phyloP scores from a whole-genome alignment of 2,888 invertebrate genomes.

The Meiosimyza decipiens region DNA sequence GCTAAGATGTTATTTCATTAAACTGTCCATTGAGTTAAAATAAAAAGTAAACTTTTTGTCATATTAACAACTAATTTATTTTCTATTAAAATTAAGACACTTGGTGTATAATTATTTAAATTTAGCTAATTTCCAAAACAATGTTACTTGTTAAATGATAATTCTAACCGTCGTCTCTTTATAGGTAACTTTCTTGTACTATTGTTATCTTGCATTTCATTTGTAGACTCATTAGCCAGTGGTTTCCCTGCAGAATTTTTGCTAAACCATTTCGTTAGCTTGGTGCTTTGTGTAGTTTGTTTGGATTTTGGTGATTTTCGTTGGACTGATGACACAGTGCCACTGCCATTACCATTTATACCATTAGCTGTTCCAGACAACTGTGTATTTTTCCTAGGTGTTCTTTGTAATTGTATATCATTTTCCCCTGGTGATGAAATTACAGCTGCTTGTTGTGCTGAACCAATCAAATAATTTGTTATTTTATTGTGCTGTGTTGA shows the following conservation, averaged over 20 bases:
- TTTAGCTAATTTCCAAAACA: not conserved
- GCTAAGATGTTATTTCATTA: not conserved
- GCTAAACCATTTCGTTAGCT: slow-evolving; percentile 61
- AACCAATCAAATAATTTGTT: slow-evolving; percentile 61
- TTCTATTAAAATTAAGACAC: too few relatives aligned
- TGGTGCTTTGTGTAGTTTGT: slow-evolving; percentile 54
- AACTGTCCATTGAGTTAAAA: too few relatives aligned
- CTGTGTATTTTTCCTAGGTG: slow-evolving; percentile 42
- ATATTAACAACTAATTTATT: too few relatives aligned
- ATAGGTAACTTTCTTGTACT: slow-evolving; percentile 33
- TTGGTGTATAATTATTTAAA: not conserved
- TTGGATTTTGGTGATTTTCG: slow-evolving; percentile 61
- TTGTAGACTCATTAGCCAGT: not conserved
- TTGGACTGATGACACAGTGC: slow-evolving; percentile 33
- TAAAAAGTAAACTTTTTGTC: too few relatives aligned
- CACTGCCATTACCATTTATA: slow-evolving; percentile 17
- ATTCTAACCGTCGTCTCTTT: slow-evolving; percentile 50
- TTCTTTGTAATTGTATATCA: slow-evolving; percentile 20
- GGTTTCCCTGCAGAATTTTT: slow-evolving; percentile 41
- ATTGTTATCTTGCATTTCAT: not conserved
- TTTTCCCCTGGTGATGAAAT: slow-evolving; percentile 25
- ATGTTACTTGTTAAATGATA: slow-evolving; percentile 44
- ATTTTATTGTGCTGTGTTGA: slow-evolving; percentile 59
- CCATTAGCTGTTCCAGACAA: slow-evolving; percentile 24
- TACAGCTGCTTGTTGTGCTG: slow-evolving; percentile 43